These are phyloP conservation scores for Acipenser transmontanus DNA, from an alignment of 2,797 vertebrate genomes.

Conservation along the genomic window DNA sequence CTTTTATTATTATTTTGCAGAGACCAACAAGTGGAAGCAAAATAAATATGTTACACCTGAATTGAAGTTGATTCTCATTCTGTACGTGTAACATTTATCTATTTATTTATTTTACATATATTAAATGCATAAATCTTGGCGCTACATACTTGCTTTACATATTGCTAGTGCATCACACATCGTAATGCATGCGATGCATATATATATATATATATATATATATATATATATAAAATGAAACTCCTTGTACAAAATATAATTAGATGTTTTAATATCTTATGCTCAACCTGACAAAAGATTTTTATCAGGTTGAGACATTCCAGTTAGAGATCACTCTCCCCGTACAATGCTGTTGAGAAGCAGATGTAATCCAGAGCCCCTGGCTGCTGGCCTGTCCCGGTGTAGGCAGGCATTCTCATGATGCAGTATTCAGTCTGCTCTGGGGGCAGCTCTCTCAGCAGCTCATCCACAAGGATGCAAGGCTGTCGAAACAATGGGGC, in stretches of 20 bases:
- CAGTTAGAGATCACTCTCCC: constrained; percentile 71
- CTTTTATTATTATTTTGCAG: too few relatives aligned
- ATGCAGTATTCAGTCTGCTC: constrained; percentile 82
- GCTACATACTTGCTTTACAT: not conserved
- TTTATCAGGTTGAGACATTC: constrained; percentile 15
- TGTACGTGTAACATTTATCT: too few relatives aligned
- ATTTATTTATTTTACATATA: too few relatives aligned
- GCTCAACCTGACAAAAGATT: not conserved
- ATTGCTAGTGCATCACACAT: constrained; percentile 13
- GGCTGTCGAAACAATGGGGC: constrained; percentile 44
- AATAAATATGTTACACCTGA: too few relatives aligned
- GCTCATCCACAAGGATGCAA: constrained; percentile 72
- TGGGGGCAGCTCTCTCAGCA: constrained; percentile 70
- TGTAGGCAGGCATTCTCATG: constrained; percentile 71
- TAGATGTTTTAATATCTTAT: not conserved
- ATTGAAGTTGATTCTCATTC: too few relatives aligned
- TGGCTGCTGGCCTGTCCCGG: constrained; percentile 55
- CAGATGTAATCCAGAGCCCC: constrained; percentile 74
- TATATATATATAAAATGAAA: not conserved
- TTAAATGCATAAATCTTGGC: not conserved
- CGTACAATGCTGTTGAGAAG: constrained; percentile 74
- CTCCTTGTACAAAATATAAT: not conserved
- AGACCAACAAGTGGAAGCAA: too few relatives aligned
- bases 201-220: too few relatives aligned
- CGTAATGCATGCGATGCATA: not conserved